Conservation (phyloP, 53 echinoderm and acorn worm genomes). For the Actinopyga echinites region DNA sequence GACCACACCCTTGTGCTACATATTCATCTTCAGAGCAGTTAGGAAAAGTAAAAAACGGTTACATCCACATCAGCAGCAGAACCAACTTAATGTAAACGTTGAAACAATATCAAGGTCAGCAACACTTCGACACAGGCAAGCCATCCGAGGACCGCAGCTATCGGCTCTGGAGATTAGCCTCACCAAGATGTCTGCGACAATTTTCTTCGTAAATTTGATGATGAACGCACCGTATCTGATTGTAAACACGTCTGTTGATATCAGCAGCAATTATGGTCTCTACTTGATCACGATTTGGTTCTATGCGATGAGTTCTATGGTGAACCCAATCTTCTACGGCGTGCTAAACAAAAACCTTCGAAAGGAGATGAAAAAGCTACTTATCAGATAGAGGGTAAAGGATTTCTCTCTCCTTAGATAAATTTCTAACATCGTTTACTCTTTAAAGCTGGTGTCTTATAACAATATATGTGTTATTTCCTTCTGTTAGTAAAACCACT, state of each 20-base stretch:
- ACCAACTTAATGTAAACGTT: too few species aligned
- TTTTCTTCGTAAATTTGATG: background rate
- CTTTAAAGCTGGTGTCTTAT: too few species aligned
- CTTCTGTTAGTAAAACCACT: too few species aligned
- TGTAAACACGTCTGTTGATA: background rate
- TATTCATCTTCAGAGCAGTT: background rate
- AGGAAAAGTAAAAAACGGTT: background rate
- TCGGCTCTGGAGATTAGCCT: background rate
- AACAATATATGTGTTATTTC: too few species aligned
- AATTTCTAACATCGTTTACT: too few species aligned
- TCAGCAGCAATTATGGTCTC: background rate
- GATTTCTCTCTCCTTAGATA: too few species aligned
- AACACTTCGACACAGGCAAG: background rate
- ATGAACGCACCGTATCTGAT: background rate
- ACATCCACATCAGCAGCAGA: too few species aligned
- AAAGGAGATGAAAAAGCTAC: background rate
- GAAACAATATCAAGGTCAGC: too few species aligned
- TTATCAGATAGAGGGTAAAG: too few species aligned
- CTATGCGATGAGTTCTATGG: background rate
- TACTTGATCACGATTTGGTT: background rate
- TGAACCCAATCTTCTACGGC: slow-evolving; percentile 1
- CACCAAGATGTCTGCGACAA: background rate
- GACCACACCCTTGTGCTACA: background rate
- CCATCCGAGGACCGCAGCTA: background rate
- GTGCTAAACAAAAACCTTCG: background rate